phyloP scores from a whole-genome alignment of 2,888 invertebrate genomes.

The Platerodrilus igneus region DNA sequence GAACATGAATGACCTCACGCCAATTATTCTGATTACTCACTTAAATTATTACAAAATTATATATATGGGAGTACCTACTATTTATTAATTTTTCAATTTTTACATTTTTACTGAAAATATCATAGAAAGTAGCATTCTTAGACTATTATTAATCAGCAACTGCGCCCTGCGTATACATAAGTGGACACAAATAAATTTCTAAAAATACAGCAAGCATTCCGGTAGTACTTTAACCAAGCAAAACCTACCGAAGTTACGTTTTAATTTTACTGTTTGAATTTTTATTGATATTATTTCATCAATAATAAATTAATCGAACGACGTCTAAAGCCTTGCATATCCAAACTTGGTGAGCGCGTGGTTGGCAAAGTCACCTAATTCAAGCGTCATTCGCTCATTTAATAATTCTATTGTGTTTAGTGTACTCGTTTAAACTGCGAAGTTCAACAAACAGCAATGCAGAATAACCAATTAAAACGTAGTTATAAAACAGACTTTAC shows the following conservation, averaged over 20 bases:
- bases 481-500: slow-evolving; percentile 51
- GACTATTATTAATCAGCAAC: slow-evolving; percentile 38
- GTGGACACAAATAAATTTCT: slow-evolving; percentile 40
- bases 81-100: no score
- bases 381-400: slow-evolving; percentile 28
- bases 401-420: slow-evolving; percentile 16
- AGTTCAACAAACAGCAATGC: slow-evolving; percentile 20
- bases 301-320: slow-evolving; percentile 5
- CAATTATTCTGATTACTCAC: no score
- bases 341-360: slow-evolving; percentile 44
- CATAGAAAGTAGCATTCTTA: no score
- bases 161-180: slow-evolving; percentile 30
- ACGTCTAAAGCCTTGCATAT: slow-evolving; percentile 35
- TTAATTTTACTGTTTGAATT: slow-evolving; percentile 12
- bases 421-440: slow-evolving; percentile 10
- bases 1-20: no score
- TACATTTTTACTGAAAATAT: no score
- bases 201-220: slow-evolving; percentile 34
- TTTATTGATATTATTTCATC: background rate
- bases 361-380: slow-evolving; percentile 37
- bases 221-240: slow-evolving; percentile 16
- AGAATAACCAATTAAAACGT: slow-evolving; percentile 34
- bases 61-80: no score
- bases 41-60: no score
- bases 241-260: slow-evolving; percentile 14